Evolutionary conservation across 1,140 invertebrate species (phyloP), one percentile per base, ranked within the genome.

Genomic region (Phymorhynchus buccinoides): DNA sequence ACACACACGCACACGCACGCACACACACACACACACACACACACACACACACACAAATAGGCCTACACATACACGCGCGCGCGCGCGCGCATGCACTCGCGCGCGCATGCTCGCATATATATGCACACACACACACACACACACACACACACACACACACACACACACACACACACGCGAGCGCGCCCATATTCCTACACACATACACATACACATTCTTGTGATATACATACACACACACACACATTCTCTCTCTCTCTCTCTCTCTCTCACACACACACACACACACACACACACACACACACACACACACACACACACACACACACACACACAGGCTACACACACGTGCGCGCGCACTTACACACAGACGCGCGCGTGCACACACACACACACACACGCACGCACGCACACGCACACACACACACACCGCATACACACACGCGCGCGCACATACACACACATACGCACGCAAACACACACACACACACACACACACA

Each of bases 281-380:
- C 75, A 39, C 75, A 39, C 75, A 39, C 37, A 12, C 14, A 12
- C 14, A 78, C 62, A 66, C 62, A 66, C 62, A 66, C 62, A 66
- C 62, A 66, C 62, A 66, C 62, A 66, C 62, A 66, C 62, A 66
- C 62, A 16, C 9, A n/a, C n/a, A n/a, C n/a, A n/a, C n/a, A n/a
- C n/a, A n/a, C n/a, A n/a, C n/a, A n/a, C n/a, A n/a, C n/a, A n/a
- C n/a, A n/a, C n/a, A n/a, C n/a, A n/a, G n/a, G n/a, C n/a, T n/a
- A n/a, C n/a, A n/a, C n/a, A n/a, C n/a, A n/a, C n/a, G n/a, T n/a
- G n/a, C n/a, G n/a, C n/a, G n/a, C n/a, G n/a, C n/a, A n/a, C n/a
- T n/a, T n/a, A n/a, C n/a, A n/a, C n/a, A n/a, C n/a, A n/a, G n/a
- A n/a, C n/a, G n/a, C n/a, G n/a, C n/a, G n/a, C n/a, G n/a, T n/a